Evolutionary conservation across 2,888 invertebrate genomes (phyloP).

Genomic region (Thecocarcelia acutangulata): DNA sequence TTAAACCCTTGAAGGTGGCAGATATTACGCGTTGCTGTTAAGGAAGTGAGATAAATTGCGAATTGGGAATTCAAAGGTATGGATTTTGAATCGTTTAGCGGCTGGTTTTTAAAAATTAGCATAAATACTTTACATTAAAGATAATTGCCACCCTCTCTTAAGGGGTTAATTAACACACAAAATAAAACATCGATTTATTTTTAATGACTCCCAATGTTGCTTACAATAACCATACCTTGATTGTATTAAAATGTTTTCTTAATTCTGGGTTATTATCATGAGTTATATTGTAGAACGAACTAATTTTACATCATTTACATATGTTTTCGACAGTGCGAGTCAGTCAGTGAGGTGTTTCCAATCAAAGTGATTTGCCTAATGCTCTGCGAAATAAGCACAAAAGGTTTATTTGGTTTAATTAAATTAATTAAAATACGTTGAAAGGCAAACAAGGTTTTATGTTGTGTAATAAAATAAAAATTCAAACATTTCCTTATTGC

Average conservation of each 20-base stretch:
- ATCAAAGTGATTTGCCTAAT: background rate
- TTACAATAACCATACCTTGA: constrained; percentile 24
- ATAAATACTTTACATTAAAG: background rate
- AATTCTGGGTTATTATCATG: background rate
- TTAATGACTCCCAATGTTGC: background rate
- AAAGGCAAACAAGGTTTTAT: constrained; percentile 15
- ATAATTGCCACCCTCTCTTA: background rate
- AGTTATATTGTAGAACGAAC: background rate
- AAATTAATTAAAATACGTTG: constrained; percentile 32
- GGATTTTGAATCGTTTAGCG: no score
- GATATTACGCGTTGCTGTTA: background rate
- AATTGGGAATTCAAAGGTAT: no score
- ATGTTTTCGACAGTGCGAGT: constrained; percentile 9
- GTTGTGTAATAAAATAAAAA: constrained; percentile 14
- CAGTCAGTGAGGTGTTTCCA: constrained; percentile 1
- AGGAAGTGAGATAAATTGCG: background rate
- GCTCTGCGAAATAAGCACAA: background rate
- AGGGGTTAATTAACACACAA: constrained; percentile 5
- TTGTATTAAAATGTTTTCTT: background rate
- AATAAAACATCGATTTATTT: constrained; percentile 17
- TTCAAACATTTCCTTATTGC: constrained; percentile 30
- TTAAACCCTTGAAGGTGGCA: constrained; percentile 15
- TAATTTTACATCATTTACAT: constrained; percentile 19
- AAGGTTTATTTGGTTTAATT: constrained; percentile 9
- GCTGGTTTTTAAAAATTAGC: background rate